Conservation (phyloP, 2,113 vertebrate genomes). For the Amphilophus citrinellus region DNA sequence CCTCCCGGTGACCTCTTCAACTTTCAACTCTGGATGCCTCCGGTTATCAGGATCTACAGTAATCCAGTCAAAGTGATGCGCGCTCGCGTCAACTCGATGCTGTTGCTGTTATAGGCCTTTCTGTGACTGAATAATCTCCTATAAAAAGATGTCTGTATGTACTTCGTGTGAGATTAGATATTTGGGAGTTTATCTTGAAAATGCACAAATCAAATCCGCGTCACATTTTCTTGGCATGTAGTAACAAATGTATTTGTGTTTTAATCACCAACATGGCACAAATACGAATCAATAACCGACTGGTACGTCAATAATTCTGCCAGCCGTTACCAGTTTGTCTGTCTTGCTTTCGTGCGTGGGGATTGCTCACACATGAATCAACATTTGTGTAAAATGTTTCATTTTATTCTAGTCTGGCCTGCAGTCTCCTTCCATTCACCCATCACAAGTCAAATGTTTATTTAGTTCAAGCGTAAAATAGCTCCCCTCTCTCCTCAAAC, state of each 20-base stretch:
- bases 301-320: background rate
- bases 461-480: background rate
- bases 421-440: background rate
- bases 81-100: slow-evolving; percentile 18
- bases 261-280: background rate
- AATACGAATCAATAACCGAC: background rate
- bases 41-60: slow-evolving; percentile 58
- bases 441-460: background rate
- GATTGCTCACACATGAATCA: background rate
- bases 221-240: background rate
- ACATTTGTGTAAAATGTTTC: background rate
- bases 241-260: background rate
- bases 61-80: slow-evolving; percentile 66
- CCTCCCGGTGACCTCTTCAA: slow-evolving; percentile 69
- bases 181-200: background rate
- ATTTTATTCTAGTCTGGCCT: background rate
- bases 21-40: slow-evolving; percentile 69
- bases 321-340: background rate
- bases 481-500: background rate
- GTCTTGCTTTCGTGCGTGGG: background rate
- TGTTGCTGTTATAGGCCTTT: background rate
- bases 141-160: slow-evolving; percentile 2
- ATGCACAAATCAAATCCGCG: background rate
- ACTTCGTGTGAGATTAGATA: slow-evolving; percentile 17
- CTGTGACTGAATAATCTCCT: slow-evolving; percentile 17